Base-by-base conservation (phyloP, 2,888 invertebrate genomes). In the Lagria hirta region DNA sequence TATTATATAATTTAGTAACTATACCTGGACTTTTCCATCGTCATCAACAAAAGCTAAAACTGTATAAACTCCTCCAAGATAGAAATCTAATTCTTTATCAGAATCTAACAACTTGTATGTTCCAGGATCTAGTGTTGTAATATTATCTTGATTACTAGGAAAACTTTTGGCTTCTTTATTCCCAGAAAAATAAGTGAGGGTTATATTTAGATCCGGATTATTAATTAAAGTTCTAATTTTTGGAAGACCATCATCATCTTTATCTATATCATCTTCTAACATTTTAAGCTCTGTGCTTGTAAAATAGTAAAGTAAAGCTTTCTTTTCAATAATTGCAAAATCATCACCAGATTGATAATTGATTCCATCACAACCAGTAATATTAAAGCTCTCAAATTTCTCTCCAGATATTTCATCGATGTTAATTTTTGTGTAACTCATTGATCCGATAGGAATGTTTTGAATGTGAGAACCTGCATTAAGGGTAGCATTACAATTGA, bases 11-110 rank as follows among this genome's bases (percentile, higher is more conserved):
- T 8, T 4, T 5, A 7, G 1, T 12, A 21, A 21, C 21, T 33
- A 17, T 21, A 41, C 41, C 20, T 41, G 32, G 4, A 41, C 14
- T 17, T 17, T 8, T 7, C 20, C 8, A 12, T 26, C 8, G n/a
- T 18, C 14, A 13, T 36, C 11, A n/a, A 43, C 18, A 12, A 26
- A 18, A 43, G 75, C 62, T 54, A 79, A 69, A 6, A 82, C 60
- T 0, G 81, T 79, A 55, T 85, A 87, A 6, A 84, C 82, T 7
- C 83, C 86, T 0, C 87, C 87, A 2, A 78, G 64, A 55, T 74
- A 69, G 1, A 84, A 70, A 0, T 53, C 32, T 1, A 51, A 26
- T 8, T 60, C 52, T 8, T 72, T 32, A 3, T 21, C 22, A 17
- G 20, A 37, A 2, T 15, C 35, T 0, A 35, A 41, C 11, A 60